These are phyloP conservation scores for Lophotis ruficrista DNA, from an alignment of 2,113 vertebrate species.

Conservation along the genomic window DNA sequence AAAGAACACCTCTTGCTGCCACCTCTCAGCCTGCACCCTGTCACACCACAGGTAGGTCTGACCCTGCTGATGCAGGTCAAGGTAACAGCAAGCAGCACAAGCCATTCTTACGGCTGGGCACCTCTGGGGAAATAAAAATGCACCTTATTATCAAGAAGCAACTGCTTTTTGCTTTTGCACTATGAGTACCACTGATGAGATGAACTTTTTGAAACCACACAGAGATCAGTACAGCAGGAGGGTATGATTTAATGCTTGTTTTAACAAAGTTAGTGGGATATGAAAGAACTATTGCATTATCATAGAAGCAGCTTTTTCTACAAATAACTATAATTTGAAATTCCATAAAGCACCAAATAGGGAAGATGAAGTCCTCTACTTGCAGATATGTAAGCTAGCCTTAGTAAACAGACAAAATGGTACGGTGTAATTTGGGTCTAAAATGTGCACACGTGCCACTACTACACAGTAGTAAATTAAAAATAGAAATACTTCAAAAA, in stretches of 20 bases:
- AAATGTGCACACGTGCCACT: neutral
- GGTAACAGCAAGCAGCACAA: neutral
- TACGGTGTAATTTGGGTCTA: neutral
- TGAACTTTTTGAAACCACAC: neutral
- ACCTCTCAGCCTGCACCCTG: neutral
- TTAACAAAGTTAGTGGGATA: neutral
- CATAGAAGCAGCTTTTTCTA: neutral
- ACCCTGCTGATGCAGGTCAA: neutral
- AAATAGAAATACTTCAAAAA: slow-evolving; percentile 1
- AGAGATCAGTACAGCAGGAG: neutral
- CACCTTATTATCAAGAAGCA: neutral
- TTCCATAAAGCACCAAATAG: neutral
- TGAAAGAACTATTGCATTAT: neutral
- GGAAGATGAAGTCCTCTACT: neutral
- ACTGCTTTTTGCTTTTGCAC: neutral
- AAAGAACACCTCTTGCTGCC: neutral
- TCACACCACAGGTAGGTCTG: neutral
- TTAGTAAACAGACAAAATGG: neutral
- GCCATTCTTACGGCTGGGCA: neutral
- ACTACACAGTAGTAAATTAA: neutral
- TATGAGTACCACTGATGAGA: neutral
- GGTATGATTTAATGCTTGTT: neutral
- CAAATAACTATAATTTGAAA: neutral
- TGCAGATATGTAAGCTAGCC: neutral
- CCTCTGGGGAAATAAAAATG: neutral